Evolutionary conservation across 1,140 invertebrate genomes (phyloP).

Genomic region (Drosophila pseudoananassae): DNA sequence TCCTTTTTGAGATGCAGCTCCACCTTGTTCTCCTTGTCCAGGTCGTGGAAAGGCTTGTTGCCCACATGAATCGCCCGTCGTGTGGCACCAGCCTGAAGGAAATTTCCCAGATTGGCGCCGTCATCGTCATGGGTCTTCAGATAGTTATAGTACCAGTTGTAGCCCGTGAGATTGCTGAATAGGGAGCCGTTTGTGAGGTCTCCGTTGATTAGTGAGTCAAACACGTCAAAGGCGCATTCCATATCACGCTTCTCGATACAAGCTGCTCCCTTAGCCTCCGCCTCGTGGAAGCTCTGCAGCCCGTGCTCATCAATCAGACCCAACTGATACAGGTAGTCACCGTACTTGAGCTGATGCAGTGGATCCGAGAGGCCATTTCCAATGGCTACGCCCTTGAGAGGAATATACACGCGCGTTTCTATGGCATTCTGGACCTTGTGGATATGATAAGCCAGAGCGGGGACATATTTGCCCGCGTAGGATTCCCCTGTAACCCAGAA

Average conservation of each 20-base stretch:
- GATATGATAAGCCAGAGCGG: slow-evolving; percentile 91
- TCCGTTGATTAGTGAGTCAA: slow-evolving; percentile 90
- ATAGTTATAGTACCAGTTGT: slow-evolving; percentile 92
- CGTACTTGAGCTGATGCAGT: slow-evolving; percentile 90
- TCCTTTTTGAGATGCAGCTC: slow-evolving; percentile 90
- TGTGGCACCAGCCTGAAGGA: slow-evolving; percentile 86
- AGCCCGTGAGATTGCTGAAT: slow-evolving; percentile 92
- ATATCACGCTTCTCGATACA: slow-evolving; percentile 88
- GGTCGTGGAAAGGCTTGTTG: slow-evolving; percentile 88
- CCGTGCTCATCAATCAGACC: slow-evolving; percentile 90
- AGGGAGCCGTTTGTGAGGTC: slow-evolving; percentile 87
- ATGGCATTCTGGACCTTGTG: slow-evolving; percentile 86
- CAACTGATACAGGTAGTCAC: slow-evolving; percentile 92
- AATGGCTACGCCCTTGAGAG: slow-evolving; percentile 91
- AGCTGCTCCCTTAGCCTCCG: slow-evolving; percentile 86
- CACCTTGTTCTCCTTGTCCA: slow-evolving; percentile 85
- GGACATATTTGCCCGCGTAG: slow-evolving; percentile 94
- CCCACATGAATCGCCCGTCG: slow-evolving; percentile 93
- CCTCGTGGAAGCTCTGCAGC: slow-evolving; percentile 86
- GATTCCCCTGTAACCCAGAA: slow-evolving; percentile 95
- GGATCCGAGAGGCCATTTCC: slow-evolving; percentile 95
- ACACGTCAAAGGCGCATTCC: slow-evolving; percentile 88
- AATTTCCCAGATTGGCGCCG: slow-evolving; percentile 83
- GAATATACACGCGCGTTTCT: slow-evolving; percentile 85
- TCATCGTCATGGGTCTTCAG: slow-evolving; percentile 85